A percentile compares a stretch with the other conserved stretches of the same genome.
phyloP scores from a whole-genome alignment of 2,113 vertebrate genomes.

The Albula goreensis region DNA sequence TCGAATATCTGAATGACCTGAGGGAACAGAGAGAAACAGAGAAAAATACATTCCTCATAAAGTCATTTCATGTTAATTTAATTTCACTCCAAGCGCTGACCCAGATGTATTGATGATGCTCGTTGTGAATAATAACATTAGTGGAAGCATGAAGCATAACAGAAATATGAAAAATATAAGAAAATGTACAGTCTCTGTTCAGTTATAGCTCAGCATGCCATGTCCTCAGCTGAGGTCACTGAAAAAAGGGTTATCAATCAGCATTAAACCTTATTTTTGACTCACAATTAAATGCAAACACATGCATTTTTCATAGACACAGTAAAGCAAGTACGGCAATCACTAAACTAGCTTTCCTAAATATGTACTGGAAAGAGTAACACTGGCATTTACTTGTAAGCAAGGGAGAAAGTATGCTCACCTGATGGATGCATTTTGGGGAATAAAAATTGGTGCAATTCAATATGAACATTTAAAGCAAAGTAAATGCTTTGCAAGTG shows the following conservation, averaged over 20 bases:
- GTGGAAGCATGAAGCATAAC: slow-evolving; percentile 41
- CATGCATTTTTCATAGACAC: not conserved
- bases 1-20: not conserved
- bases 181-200: slow-evolving; percentile 31
- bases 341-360: not conserved
- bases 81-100: slow-evolving; percentile 59
- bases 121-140: slow-evolving; percentile 49
- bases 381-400: not conserved
- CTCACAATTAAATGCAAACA: not conserved
- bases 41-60: slow-evolving; percentile 31
- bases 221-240: not conserved
- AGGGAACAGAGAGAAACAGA: not conserved
- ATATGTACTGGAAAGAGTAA: not conserved
- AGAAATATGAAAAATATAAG: slow-evolving; percentile 43
- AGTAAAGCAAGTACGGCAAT: not conserved
- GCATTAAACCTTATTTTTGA: not conserved
- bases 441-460: not conserved
- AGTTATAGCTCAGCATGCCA: not conserved
- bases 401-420: not conserved
- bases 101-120: slow-evolving; percentile 53
- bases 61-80: slow-evolving; percentile 57
- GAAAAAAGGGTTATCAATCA: not conserved
- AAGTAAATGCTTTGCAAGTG: not conserved
- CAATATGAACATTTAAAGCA: not conserved
- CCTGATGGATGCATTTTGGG: not conserved